A percentile compares a stretch with the other conserved stretches of the same genome.
Evolutionary conservation across 1,140 invertebrate genomes (phyloP).

Genomic region (Oryctes rhinoceros): DNA sequence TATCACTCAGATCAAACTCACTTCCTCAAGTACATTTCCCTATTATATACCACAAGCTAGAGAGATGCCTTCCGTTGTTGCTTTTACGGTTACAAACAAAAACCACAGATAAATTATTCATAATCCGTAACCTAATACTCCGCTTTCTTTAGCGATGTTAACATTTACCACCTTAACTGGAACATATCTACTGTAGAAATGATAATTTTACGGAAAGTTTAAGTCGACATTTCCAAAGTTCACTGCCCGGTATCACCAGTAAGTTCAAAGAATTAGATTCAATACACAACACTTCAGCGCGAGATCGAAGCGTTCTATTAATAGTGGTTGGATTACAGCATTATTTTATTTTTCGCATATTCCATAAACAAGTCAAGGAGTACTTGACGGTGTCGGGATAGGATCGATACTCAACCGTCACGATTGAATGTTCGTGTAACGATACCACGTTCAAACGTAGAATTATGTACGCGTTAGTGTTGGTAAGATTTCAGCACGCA

Average conservation of each 20-base stretch:
- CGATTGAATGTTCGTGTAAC: not conserved
- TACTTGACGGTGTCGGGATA: not conserved
- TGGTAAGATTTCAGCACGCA: not conserved
- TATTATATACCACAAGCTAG: not conserved
- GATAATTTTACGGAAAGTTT: conserved; percentile 23
- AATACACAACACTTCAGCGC: not conserved
- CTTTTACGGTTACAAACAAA: not conserved
- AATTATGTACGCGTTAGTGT: not conserved
- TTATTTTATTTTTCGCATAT: conserved; percentile 16
- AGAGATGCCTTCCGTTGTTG: not conserved
- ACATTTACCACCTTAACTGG: not conserved
- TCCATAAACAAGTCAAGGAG: conserved; percentile 3
- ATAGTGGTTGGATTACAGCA: not conserved
- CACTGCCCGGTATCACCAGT: not conserved
- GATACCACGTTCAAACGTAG: not conserved
- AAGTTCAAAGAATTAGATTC: conserved; percentile 25
- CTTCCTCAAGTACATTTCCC: not conserved
- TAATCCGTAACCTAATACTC: not conserved
- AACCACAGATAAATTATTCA: not conserved
- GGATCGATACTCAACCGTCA: not conserved
- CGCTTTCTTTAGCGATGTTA: not conserved
- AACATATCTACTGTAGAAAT: not conserved
- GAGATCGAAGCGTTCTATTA: not conserved
- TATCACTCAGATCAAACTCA: not conserved
- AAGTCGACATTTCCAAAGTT: conserved; percentile 30